Base-by-base conservation (phyloP, 2,113 vertebrate genomes). In the Rhadina sibilatrix region DNA sequence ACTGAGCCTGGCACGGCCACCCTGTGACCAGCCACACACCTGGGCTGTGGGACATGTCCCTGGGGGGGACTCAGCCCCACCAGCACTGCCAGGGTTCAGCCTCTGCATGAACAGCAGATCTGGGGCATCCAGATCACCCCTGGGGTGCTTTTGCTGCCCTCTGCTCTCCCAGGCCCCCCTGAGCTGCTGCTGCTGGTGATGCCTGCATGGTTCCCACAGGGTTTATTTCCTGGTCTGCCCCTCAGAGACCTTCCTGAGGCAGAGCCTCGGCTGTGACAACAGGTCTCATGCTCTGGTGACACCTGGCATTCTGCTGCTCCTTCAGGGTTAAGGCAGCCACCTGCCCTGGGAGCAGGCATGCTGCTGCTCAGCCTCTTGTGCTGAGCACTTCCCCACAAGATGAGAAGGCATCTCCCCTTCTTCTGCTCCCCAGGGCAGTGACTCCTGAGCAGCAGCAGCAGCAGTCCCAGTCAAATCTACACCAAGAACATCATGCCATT, bases 41-140 rank as follows among this genome's bases (percentile, higher is more conserved):
- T 2, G 3, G 30, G 33, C 38, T 64, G 40, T 6, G 3, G 28
- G 38, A 2, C 1, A 2, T 10, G 50, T n/a, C 2, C 0, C n/a
- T 1, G 3, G 23, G 66, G 27, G 59, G 21, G 19, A 17, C 38
- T 33, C 25, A 14, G 20, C 31, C 27, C 12, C 19, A 52, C n/a
- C 21, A 44, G 61, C 2, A 4, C 19, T 6, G 46, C 65, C 35
- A 57, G 23, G 20, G 28, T 25, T 46, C 66, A 57, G 64, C 28
- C 6, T 8, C 69, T 37, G 23, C 17, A 14, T 4, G 17, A 59
- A 6, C 30, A 21, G 47, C 38, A 68, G 47, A 28, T 19, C 8
- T 12, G 30, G 16, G 23, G 33, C 3, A 46, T 12, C 12, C 5
- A 4, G 19, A 37, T 22, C 23, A 77, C 25, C 35, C 46, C 24